Conservation (phyloP, 2,888 invertebrate species). For the Fragum fragum region DNA sequence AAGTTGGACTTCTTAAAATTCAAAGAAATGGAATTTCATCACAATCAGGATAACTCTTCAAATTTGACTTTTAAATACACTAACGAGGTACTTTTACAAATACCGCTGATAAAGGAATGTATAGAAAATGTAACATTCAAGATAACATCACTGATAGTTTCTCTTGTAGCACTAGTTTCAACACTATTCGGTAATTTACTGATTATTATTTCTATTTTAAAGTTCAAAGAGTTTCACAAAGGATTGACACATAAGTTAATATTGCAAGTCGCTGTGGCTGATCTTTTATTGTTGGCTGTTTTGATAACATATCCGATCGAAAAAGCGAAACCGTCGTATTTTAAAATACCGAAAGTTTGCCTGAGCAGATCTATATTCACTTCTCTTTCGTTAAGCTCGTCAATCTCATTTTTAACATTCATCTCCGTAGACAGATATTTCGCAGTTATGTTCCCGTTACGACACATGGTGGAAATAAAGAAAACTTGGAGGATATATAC, state of each 20-base stretch:
- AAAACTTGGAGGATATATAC: neutral
- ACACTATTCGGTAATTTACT: conserved; percentile 1
- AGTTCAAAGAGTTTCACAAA: conserved; percentile 11
- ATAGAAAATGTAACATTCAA: neutral
- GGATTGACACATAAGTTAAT: neutral
- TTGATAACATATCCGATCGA: neutral
- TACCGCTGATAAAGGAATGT: neutral
- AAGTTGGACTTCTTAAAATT: too few relatives aligned
- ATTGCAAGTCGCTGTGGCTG: neutral
- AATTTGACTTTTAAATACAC: neutral
- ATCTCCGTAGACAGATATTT: neutral
- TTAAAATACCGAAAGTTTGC: neutral
- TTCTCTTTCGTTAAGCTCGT: neutral
- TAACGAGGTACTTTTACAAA: neutral
- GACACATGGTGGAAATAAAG: neutral
- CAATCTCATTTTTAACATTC: neutral
- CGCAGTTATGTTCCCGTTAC: neutral
- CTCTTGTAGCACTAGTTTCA: neutral
- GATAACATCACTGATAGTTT: neutral
- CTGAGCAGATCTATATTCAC: neutral
- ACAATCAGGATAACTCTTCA: too few relatives aligned
- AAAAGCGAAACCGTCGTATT: neutral
- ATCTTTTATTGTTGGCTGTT: neutral
- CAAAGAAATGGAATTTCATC: too few relatives aligned
- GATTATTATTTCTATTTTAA: neutral